Conservation (phyloP, 1,140 invertebrate genomes). For the Nymphalis io region DNA sequence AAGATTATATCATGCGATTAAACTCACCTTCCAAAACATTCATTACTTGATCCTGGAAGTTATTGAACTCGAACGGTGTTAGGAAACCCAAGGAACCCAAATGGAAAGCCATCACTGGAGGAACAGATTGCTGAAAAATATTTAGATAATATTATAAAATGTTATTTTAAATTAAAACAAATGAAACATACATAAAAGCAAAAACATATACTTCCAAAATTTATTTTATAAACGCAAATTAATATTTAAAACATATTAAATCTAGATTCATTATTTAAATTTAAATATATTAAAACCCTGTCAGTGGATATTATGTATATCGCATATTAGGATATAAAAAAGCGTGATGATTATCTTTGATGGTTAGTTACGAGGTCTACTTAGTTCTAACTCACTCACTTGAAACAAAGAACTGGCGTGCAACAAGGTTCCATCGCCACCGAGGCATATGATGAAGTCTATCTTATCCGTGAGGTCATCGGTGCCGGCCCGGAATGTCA, state of each 20-base stretch:
- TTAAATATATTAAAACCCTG: too few species aligned
- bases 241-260: too few species aligned
- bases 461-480: conserved; percentile 96
- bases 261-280: too few species aligned
- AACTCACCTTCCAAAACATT: conserved; percentile 92
- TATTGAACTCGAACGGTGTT: conserved; percentile 97
- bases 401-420: conserved; percentile 96
- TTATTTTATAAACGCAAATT: too few species aligned
- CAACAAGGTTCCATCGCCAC: conserved; percentile 97
- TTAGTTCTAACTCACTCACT: conserved; percentile 42
- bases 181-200: too few species aligned
- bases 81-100: conserved; percentile 97
- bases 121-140: conserved; percentile 92
- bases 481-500: conserved; percentile 94
- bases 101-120: conserved; percentile 99
- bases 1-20: too few species aligned
- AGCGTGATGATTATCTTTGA: too few species aligned
- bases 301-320: too few species aligned
- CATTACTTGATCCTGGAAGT: conserved; percentile 96
- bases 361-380: too few species aligned
- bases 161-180: background rate
- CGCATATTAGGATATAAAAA: too few species aligned
- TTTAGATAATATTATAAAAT: background rate
- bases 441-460: conserved; percentile 97
- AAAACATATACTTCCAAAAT: too few species aligned